Evolutionary conservation across 2,113 vertebrate species (phyloP).

Genomic region (Rhinoptilus africanus): DNA sequence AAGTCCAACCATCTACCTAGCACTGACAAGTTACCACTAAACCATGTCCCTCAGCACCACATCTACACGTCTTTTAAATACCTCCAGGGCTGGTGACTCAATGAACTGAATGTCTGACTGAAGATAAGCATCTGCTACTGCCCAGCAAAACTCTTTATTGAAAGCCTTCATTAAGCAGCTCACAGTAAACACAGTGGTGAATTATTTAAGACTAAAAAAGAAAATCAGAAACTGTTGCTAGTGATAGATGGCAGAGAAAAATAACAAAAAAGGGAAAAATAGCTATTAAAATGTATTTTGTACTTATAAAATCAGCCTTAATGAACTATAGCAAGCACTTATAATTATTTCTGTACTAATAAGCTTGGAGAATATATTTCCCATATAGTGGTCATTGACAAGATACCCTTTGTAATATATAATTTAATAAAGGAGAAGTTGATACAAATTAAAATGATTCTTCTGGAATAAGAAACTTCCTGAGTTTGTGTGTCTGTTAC

Average conservation of each 20-base stretch:
- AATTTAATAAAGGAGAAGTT: not conserved
- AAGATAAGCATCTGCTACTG: not conserved
- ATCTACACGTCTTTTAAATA: no score
- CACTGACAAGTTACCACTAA: no score
- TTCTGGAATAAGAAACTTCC: not conserved
- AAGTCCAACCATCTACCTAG: no score
- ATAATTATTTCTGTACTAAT: constrained; percentile 45
- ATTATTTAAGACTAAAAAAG: not conserved
- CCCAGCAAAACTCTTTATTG: not conserved
- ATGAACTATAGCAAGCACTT: constrained; percentile 43
- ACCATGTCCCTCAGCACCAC: no score
- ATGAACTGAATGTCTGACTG: not conserved
- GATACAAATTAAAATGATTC: not conserved
- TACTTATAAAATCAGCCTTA: constrained; percentile 31
- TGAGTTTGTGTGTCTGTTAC: not conserved
- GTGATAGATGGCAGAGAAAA: constrained; percentile 40
- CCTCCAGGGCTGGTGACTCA: no score
- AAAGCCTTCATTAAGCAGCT: not conserved
- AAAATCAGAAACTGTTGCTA: not conserved
- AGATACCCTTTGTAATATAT: constrained; percentile 1
- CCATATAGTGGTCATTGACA: not conserved
- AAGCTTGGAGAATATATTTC: not conserved
- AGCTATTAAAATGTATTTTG: constrained; percentile 3
- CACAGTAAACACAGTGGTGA: not conserved
- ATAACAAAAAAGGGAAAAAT: not conserved